Evolutionary conservation across 35 echinoderm and acorn worm species (phyloP), one percentile per base, ranked within the genome.

Genomic region (Apostichopus californicus): DNA sequence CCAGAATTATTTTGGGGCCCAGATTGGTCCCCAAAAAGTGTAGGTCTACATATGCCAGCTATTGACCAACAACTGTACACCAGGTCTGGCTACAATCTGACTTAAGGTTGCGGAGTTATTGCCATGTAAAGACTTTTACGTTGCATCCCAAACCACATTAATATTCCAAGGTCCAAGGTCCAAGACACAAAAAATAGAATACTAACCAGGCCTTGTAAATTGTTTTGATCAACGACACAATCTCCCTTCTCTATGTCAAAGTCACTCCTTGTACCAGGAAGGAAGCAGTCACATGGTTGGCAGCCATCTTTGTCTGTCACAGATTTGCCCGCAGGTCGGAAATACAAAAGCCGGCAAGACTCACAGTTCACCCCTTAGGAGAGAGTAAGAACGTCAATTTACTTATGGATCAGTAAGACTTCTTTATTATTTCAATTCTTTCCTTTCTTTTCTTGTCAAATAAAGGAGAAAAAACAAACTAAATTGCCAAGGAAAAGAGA

Each of bases 231-330:
- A 64, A 90, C 61, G 4, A 98, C 90, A 91, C 96, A 98, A 17
- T 98, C 94, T 87, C 96, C 96, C 86, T 90, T 95, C 4, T 86
- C 26, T 17, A 98, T 57, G 21, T 79, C 94, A 21, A 90, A 4
- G 59, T 98, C 92, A 64, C 93, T 94, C 54, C 91, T 93, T 3
- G 96, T 98, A 10, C 96, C 96, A 26, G 94, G 90, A 24, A 98
- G 77, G 75, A 57, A 77, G 56, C 96, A 98, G 21, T 90, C 81
- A 92, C 96, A 98, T 21, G 94, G 86, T 70, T 95, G 92, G 80
- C 96, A 98, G n/a, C 94, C 96, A 82, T 95, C 94, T 83, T 94
- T 93, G 81, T 98, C 83, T 21, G 90, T 86, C 79, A 93, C 92
- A 9, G 77, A 60, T 79, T 86, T 95, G 66, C 24, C 75, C 4